Conservation (phyloP, 2,888 invertebrate species). For the Dromius quadrimaculatus region DNA sequence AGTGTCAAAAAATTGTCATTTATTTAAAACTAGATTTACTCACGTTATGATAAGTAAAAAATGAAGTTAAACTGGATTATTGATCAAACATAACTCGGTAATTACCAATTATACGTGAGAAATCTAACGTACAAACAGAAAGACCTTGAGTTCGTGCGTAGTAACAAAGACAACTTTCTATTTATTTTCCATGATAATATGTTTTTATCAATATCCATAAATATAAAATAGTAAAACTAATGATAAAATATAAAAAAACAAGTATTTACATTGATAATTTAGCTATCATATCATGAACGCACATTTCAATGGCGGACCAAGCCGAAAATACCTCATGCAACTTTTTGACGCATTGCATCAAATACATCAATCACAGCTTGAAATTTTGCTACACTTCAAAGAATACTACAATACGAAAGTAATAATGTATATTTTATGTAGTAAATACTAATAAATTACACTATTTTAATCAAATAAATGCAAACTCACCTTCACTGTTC, state of each 20-base stretch:
- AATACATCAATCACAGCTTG: slow-evolving; percentile 1
- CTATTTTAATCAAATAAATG: slow-evolving; percentile 4
- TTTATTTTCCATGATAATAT: slow-evolving; percentile 31
- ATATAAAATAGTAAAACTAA: slow-evolving; percentile 26
- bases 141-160: slow-evolving; percentile 48
- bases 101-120: slow-evolving; percentile 27
- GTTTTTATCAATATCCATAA: slow-evolving; percentile 36
- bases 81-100: slow-evolving; percentile 28
- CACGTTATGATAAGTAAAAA: slow-evolving; percentile 13
- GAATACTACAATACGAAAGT: slow-evolving; percentile 1
- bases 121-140: slow-evolving; percentile 13
- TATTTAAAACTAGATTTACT: slow-evolving; percentile 10
- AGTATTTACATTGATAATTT: slow-evolving; percentile 19
- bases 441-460: slow-evolving; percentile 3
- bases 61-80: slow-evolving; percentile 18
- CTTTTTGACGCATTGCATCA: slow-evolving; percentile 23
- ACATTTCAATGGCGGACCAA: slow-evolving; percentile 40
- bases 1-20: neutral
- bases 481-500: slow-evolving; percentile 18
- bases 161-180: slow-evolving; percentile 33
- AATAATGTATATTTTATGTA: slow-evolving; percentile 3
- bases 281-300: slow-evolving; percentile 18
- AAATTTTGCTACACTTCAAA: slow-evolving; percentile 2
- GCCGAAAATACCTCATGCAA: slow-evolving; percentile 36
- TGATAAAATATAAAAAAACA: slow-evolving; percentile 37